Conservation (phyloP, 2,113 vertebrate genomes). For the Muntiacus muntjak region DNA sequence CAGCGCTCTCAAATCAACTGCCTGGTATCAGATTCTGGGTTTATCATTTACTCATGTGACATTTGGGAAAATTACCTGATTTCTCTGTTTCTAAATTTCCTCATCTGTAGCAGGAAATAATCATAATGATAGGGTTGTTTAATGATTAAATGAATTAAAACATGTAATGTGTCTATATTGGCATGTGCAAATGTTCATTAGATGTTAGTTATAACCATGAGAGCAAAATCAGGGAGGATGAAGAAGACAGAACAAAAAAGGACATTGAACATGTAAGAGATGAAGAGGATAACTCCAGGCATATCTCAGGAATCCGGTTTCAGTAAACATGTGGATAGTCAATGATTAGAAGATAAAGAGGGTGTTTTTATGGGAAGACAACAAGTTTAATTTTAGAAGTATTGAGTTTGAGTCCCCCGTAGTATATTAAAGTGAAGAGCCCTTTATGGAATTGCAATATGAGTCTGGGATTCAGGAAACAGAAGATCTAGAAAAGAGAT, state of each 20-base stretch:
- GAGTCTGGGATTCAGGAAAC: not conserved
- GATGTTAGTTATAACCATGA: not conserved
- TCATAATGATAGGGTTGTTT: not conserved
- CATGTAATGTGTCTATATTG: not conserved
- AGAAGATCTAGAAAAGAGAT: not conserved
- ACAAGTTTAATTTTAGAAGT: not conserved
- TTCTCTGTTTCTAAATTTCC: not conserved
- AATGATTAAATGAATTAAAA: not conserved
- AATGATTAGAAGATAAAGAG: not conserved
- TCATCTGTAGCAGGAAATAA: not conserved
- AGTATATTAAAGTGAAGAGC: not conserved
- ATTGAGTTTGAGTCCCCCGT: not conserved
- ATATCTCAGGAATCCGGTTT: not conserved
- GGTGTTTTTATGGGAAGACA: not conserved
- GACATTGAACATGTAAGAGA: not conserved
- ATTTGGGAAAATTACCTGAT: not conserved
- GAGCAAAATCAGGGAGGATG: not conserved
- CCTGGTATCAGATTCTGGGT: not conserved
- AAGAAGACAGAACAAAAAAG: not conserved
- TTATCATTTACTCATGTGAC: not conserved
- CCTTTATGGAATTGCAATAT: not conserved
- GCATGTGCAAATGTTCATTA: not conserved
- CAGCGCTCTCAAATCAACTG: not conserved
- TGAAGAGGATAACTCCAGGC: not conserved
- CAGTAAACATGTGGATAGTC: not conserved